These are phyloP conservation scores for Butorides virescens DNA, from an alignment of 2,113 vertebrate species.

Conservation along the genomic window DNA sequence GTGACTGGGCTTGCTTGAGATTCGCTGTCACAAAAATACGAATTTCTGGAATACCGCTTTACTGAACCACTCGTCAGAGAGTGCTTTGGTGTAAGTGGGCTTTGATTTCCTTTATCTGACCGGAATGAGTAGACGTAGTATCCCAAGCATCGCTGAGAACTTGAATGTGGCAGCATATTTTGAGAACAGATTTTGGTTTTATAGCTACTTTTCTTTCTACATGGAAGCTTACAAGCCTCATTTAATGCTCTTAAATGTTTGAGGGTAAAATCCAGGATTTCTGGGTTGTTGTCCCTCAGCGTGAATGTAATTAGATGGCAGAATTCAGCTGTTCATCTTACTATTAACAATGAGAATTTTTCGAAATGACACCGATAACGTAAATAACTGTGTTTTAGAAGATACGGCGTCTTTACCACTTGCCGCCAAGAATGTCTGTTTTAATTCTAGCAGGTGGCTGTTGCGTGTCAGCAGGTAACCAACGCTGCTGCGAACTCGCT, in stretches of 20 bases:
- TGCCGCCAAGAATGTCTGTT: conserved; percentile 9
- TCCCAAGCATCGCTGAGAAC: background rate
- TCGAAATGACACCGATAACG: conserved; percentile 25
- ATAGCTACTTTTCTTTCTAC: background rate
- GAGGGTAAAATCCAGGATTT: conserved; percentile 49
- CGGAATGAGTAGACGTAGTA: background rate
- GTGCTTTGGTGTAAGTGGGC: background rate
- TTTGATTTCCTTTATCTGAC: background rate
- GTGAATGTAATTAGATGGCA: conserved; percentile 62
- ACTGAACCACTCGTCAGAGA: background rate
- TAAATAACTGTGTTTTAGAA: conserved; percentile 24
- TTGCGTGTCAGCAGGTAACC: conserved; percentile 37
- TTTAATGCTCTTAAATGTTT: conserved; percentile 48
- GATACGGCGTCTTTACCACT: background rate
- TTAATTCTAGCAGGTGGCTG: conserved; percentile 47
- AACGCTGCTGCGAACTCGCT: background rate
- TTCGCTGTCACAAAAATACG: background rate
- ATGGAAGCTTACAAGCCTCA: conserved; percentile 46
- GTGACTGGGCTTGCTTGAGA: background rate
- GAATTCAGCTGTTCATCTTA: conserved; percentile 71
- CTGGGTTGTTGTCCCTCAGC: conserved; percentile 48
- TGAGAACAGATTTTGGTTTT: background rate
- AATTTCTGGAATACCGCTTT: background rate
- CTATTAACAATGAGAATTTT: conserved; percentile 67
- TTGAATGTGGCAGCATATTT: background rate